Conservation (phyloP, 2,797 vertebrate species). For the Orientallactaga sibirica region DNA sequence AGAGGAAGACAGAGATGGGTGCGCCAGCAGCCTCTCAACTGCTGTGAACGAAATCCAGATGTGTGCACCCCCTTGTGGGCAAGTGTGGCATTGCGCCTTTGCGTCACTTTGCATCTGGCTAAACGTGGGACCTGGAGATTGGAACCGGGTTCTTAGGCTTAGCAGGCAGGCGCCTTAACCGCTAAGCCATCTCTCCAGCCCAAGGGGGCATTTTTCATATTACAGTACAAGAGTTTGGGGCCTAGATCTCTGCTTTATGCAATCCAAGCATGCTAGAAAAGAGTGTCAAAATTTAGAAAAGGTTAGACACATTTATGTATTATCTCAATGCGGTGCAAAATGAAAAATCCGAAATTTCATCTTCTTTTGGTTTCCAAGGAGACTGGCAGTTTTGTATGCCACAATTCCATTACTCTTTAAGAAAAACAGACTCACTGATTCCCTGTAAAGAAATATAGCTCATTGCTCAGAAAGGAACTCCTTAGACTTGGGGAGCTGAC, state of each 20-base stretch:
- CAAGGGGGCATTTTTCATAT: neutral
- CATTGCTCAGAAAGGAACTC: neutral
- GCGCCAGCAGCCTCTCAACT: no score
- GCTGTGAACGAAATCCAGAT: no score
- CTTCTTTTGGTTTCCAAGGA: conserved; percentile 77
- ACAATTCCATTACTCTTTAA: conserved; percentile 8
- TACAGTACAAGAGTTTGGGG: neutral
- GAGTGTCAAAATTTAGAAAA: conserved; percentile 45
- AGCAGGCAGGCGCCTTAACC: no score
- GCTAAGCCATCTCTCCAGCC: no score
- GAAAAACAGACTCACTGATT: neutral
- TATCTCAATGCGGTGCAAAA: conserved; percentile 66
- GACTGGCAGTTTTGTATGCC: neutral
- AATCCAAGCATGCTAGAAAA: neutral
- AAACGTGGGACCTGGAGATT: no score
- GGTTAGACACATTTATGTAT: conserved; percentile 37
- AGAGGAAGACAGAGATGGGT: no score
- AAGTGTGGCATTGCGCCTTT: no score
- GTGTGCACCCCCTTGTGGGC: no score
- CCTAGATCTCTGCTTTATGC: conserved; percentile 39
- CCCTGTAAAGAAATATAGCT: neutral
- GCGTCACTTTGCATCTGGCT: no score
- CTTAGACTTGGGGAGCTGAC: neutral
- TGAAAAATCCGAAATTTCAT: conserved; percentile 53
- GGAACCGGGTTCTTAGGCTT: no score